Base-by-base conservation (phyloP, 2,888 invertebrate species). In the Andricus curvator region DNA sequence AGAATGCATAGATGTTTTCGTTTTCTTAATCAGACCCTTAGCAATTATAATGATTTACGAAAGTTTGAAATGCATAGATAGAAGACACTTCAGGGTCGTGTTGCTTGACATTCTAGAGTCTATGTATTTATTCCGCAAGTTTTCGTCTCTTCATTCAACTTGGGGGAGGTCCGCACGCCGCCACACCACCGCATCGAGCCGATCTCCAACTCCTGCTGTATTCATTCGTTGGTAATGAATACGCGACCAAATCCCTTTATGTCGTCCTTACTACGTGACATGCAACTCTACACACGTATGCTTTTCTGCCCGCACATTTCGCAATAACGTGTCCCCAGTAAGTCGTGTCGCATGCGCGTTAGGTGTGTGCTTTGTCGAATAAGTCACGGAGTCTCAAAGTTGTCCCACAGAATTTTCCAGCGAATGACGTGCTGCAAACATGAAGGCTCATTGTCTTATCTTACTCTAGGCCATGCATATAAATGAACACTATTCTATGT, bases 331-430 rank as follows among this genome's bases (percentile, higher is more conserved):
- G 6, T 60, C 22, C 22, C 56, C 11, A 22, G 11, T 60, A 4
- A 22, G 22, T 60, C 56, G 56, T 60, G 56, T 60, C 11, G 22
- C 11, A 60, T 60, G 56, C 56, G 22, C 22, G 56, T 60, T 22
- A 56, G 56, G 56, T 56, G n/a, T 56, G n/a, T 56, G n/a, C n/a
- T 56, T 56, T 56, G 56, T 56, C 22, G n/a, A n/a, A 56, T 56
- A 56, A 56, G 56, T 56, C 56, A 56, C 56, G 56, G 56, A 56
- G 22, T 22, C 56, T 56, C 56, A 8, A 56, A 56, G 3, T 56
- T n/a, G n/a, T 60, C 56, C 56, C 56, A 22, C 56, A 60, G 56
- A 60, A 60, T 60, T 11, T 60, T 60, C 22, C 56, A 60, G n/a
- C 22, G 22, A 22, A 60, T 60, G 22, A 60, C 3, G 22, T 60